Conservation (phyloP, 2,888 invertebrate genomes). For the Geophilus truncorum region DNA sequence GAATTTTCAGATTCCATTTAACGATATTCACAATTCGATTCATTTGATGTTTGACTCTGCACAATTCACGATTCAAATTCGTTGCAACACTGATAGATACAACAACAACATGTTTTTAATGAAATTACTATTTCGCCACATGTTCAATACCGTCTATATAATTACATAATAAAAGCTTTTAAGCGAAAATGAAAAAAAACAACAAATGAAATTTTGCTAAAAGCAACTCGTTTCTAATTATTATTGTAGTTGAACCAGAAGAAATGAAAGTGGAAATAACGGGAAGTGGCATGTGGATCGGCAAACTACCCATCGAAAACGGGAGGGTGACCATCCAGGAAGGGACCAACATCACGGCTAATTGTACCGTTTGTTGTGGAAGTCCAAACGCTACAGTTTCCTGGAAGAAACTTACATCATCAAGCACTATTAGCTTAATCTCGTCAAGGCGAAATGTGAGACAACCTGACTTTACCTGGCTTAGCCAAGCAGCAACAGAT, state of each 20-base stretch:
- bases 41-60: no score
- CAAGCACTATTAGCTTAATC: not conserved
- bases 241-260: conserved; percentile 28
- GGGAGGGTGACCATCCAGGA: conserved; percentile 29
- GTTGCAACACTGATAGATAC: no score
- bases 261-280: conserved; percentile 31
- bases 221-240: not conserved
- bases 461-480: conserved; percentile 30
- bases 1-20: no score
- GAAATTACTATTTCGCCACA: no score
- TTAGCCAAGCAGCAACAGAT: conserved; percentile 18
- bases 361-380: conserved; percentile 29
- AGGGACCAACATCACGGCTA: conserved; percentile 31
- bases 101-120: no score
- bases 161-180: no score
- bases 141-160: no score
- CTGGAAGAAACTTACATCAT: conserved; percentile 27
- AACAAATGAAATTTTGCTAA: no score
- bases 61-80: no score
- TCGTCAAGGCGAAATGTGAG: not conserved
- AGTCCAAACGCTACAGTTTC: conserved; percentile 32
- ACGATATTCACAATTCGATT: no score
- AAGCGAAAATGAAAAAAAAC: no score
- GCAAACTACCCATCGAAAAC: not conserved
- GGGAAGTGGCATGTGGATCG: conserved; percentile 29